A percentile compares a stretch with the other conserved stretches of the same genome.
Evolutionary conservation across 2,888 invertebrate species (phyloP).

Genomic region (Scotopteryx bipunctaria): DNA sequence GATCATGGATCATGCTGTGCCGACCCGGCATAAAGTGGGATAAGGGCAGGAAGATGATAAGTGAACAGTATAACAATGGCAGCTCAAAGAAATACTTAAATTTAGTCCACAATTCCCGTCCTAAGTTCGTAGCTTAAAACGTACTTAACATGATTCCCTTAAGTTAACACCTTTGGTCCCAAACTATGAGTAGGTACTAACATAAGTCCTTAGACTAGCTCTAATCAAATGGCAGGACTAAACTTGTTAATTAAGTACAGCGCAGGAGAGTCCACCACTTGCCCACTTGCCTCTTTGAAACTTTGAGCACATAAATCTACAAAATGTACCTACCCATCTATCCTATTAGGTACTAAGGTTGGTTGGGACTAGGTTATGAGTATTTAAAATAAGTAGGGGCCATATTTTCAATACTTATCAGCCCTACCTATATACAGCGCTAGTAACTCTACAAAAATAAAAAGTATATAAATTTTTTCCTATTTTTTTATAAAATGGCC

Average conservation of each 20-base stretch:
- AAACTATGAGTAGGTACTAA: constrained; percentile 2
- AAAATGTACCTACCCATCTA: no score
- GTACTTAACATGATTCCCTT: neutral
- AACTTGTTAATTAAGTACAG: constrained; percentile 21
- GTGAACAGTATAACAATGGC: no score
- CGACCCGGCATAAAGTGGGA: no score
- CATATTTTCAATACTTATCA: no score
- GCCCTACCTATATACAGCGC: no score
- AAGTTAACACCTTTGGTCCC: constrained; percentile 11
- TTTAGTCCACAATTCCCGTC: no score
- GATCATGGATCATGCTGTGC: no score
- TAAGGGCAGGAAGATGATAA: no score
- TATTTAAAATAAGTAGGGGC: neutral
- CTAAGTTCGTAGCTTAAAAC: neutral
- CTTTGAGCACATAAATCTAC: constrained; percentile 5
- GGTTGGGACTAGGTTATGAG: neutral
- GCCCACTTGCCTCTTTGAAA: constrained; percentile 12
- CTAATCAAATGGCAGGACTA: constrained; percentile 16
- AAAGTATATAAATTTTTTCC: no score
- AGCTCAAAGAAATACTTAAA: no score
- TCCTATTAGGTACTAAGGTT: neutral
- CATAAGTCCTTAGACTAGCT: constrained; percentile 10
- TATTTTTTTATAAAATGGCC: no score
- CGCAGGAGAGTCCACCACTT: constrained; percentile 20
- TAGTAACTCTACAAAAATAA: no score